Conservation (phyloP, 2,797 vertebrate genomes). For the Fundulus diaphanus region DNA sequence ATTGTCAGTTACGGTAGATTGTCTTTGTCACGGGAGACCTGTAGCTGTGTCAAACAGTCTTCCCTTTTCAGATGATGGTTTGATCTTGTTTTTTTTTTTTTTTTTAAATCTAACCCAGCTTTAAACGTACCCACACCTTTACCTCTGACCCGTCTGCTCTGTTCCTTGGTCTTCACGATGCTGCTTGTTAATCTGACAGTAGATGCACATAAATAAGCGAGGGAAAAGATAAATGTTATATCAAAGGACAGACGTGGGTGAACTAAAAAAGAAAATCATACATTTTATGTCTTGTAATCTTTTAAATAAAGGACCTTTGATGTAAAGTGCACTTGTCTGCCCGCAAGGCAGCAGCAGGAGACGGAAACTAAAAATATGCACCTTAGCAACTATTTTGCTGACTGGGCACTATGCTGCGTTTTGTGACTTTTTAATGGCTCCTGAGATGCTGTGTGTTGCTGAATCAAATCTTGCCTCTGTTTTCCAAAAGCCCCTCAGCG, state of each 20-base stretch:
- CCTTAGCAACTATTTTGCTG: slow-evolving; percentile 32
- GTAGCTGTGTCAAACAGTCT: neutral
- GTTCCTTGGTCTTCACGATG: neutral
- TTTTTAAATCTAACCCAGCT: neutral
- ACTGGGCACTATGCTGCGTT: slow-evolving; percentile 29
- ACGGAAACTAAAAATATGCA: slow-evolving; percentile 14
- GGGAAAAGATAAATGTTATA: neutral
- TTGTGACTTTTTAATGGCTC: slow-evolving; percentile 37
- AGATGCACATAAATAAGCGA: neutral
- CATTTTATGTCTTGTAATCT: neutral
- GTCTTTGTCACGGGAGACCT: neutral
- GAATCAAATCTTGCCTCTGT: slow-evolving; percentile 10
- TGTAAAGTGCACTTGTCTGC: slow-evolving; percentile 18
- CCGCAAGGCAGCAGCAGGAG: slow-evolving; percentile 13
- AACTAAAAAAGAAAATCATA: neutral
- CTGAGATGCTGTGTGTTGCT: slow-evolving; percentile 22
- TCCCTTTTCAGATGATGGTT: neutral
- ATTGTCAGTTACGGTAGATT: neutral
- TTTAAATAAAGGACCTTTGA: neutral
- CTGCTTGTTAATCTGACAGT: neutral
- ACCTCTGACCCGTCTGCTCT: neutral
- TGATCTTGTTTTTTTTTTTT: too few relatives aligned
- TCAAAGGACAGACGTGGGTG: neutral
- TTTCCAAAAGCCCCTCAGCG: slow-evolving; percentile 26
- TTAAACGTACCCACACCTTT: neutral